Evolutionary conservation across 2,797 vertebrate species (phyloP).

Genomic region (Schizopygopsis pylzovi): DNA sequence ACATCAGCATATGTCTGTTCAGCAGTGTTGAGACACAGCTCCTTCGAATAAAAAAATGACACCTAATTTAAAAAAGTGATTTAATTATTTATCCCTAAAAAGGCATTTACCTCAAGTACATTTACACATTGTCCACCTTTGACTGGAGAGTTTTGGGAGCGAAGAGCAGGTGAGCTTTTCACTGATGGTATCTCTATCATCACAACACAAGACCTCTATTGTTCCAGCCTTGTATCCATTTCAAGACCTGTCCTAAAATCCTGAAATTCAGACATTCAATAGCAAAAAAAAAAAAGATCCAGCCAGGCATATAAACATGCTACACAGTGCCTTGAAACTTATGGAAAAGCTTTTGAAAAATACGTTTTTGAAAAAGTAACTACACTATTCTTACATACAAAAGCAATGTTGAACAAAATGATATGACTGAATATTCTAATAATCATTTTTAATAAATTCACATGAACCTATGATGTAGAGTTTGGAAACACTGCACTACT

Average conservation of each 20-base stretch:
- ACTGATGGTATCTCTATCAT: neutral
- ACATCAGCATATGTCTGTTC: neutral
- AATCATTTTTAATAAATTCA: neutral
- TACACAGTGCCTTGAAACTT: neutral
- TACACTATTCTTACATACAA: neutral
- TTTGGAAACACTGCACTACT: neutral
- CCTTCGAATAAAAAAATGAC: neutral
- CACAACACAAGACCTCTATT: slow-evolving; percentile 40
- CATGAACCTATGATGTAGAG: neutral
- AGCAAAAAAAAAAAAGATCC: neutral
- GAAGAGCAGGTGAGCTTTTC: neutral
- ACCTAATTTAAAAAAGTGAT: neutral
- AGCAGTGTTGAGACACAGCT: neutral
- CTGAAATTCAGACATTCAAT: neutral
- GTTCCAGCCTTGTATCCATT: slow-evolving; percentile 33
- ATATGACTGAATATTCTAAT: no score
- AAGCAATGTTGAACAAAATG: neutral
- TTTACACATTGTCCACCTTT: neutral
- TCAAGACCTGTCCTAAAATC: slow-evolving; percentile 12
- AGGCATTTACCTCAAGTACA: neutral
- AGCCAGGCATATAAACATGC: neutral
- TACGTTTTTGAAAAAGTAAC: neutral
- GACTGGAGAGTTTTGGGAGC: neutral
- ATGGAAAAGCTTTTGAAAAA: no score
- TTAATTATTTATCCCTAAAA: neutral